Conservation (phyloP, 2,888 invertebrate species). For the Timema podura region DNA sequence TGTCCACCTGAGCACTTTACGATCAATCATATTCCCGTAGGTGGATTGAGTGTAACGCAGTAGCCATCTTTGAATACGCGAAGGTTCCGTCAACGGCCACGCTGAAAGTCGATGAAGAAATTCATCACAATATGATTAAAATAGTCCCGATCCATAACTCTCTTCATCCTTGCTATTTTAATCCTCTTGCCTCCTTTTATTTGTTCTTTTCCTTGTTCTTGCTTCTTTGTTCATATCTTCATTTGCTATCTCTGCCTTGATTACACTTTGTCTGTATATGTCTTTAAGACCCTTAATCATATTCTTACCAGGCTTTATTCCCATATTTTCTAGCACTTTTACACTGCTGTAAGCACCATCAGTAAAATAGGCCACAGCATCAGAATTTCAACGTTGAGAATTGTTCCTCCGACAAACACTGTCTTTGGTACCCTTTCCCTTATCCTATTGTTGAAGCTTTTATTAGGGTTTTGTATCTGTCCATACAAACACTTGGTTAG, state of each 20-base stretch:
- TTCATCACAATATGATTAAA: no score
- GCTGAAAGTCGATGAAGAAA: no score
- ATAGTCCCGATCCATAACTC: no score
- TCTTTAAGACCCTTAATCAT: neutral
- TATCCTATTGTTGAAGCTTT: slow-evolving; percentile 26
- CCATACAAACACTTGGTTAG: slow-evolving; percentile 24
- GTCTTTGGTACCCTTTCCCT: slow-evolving; percentile 26
- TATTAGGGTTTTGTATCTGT: slow-evolving; percentile 28
- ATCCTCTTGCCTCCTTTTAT: no score
- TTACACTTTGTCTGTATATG: neutral
- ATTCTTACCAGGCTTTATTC: slow-evolving; percentile 1
- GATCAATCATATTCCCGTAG: no score
- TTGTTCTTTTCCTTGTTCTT: no score
- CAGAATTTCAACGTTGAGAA: slow-evolving; percentile 20
- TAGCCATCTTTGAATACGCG: no score
- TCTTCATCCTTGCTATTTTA: no score
- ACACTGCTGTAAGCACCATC: slow-evolving; percentile 9
- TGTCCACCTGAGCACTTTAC: no score
- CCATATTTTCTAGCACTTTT: neutral
- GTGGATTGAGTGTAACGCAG: no score
- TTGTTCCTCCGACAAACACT: slow-evolving; percentile 24
- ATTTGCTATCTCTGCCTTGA: neutral
- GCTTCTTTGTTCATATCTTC: slow-evolving; percentile 5
- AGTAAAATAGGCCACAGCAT: slow-evolving; percentile 24
- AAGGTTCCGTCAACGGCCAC: no score